Conservation (phyloP, 1,140 invertebrate genomes). For the Scylla paramamosain region DNA sequence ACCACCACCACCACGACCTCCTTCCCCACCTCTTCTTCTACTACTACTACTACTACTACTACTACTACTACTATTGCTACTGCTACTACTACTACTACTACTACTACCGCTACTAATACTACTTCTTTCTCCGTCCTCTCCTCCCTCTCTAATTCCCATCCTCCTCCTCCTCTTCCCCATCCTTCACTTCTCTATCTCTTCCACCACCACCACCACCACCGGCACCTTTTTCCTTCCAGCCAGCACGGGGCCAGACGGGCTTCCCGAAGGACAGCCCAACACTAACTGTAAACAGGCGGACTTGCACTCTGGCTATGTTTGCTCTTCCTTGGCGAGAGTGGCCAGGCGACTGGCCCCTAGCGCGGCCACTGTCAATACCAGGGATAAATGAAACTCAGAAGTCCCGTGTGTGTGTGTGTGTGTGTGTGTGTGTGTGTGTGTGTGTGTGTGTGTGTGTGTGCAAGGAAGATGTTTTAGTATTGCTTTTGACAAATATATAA, state of each 20-base stretch:
- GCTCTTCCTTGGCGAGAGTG: not conserved
- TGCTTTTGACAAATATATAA: too few species aligned
- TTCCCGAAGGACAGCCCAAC: not conserved
- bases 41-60: too few species aligned
- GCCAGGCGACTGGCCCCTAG: not conserved
- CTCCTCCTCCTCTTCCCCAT: not conserved
- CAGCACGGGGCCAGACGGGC: not conserved
- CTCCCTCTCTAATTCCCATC: not conserved
- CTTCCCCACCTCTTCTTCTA: too few species aligned
- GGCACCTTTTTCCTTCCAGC: not conserved
- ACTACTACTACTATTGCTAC: too few species aligned
- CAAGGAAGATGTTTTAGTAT: too few species aligned
- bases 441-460: slow-evolving; percentile 3
- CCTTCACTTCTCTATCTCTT: not conserved
- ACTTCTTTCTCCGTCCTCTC: too few species aligned
- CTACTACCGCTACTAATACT: too few species aligned
- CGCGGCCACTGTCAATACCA: not conserved
- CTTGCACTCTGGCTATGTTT: not conserved
- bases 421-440: slow-evolving; percentile 3
- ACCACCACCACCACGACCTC: too few species aligned
- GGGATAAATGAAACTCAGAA: not conserved
- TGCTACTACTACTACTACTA: too few species aligned
- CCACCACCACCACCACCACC: too few species aligned
- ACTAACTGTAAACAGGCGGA: not conserved
- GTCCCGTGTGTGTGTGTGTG: not conserved